Conservation (phyloP, 2,113 vertebrate species). For the Heliornis fulica region DNA sequence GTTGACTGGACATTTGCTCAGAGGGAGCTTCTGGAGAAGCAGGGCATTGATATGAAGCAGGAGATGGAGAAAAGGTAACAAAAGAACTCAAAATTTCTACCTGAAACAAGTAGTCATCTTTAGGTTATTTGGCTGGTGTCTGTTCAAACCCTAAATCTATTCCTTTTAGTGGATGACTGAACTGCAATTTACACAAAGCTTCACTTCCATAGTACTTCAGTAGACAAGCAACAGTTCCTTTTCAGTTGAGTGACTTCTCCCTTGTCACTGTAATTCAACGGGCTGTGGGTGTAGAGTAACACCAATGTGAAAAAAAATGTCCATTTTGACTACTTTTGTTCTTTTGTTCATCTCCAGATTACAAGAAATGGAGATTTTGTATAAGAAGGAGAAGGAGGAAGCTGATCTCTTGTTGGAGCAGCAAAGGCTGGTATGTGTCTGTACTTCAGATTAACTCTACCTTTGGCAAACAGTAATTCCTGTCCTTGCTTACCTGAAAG, state of each 20-base stretch:
- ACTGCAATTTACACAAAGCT: neutral
- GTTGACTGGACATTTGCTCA: slow-evolving; percentile 99
- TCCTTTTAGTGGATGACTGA: neutral
- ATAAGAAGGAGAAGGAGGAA: slow-evolving; percentile 98
- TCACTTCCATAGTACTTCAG: neutral
- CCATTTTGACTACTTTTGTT: neutral
- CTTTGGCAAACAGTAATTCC: slow-evolving; percentile 42
- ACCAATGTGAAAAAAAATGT: neutral
- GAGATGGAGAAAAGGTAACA: slow-evolving; percentile 98
- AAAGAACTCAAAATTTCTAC: neutral
- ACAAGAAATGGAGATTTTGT: slow-evolving; percentile 98
- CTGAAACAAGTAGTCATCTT: neutral
- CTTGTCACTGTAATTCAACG: neutral
- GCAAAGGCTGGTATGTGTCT: slow-evolving; percentile 92
- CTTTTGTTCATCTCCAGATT: slow-evolving; percentile 74
- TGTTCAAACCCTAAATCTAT: neutral
- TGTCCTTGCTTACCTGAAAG: slow-evolving; percentile 33
- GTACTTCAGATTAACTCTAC: neutral
- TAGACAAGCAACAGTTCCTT: neutral
- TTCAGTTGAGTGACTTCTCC: neutral
- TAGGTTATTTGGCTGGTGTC: neutral
- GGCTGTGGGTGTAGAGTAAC: neutral
- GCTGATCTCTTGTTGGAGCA: slow-evolving; percentile 97
- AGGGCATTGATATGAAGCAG: slow-evolving; percentile 99
- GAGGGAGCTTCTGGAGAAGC: slow-evolving; percentile 95